These are phyloP conservation scores for Ophion obscuratus DNA, from an alignment of 2,888 invertebrate genomes.

Conservation along the genomic window DNA sequence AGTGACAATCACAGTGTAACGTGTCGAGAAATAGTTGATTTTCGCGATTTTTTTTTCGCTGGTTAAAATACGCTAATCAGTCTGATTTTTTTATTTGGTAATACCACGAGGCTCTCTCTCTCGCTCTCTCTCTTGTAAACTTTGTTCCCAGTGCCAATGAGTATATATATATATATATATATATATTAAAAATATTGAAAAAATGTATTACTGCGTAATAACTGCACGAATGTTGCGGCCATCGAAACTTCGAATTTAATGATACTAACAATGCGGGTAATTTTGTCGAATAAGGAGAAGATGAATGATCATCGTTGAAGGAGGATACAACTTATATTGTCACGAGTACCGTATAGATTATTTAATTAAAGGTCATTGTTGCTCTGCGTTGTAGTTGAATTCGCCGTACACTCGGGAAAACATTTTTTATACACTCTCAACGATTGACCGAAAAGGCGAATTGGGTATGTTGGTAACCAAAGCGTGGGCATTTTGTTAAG, in stretches of 20 bases:
- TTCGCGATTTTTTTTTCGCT: no score
- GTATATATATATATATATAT: slow-evolving; percentile 31
- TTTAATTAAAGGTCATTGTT: background rate
- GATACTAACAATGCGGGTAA: slow-evolving; percentile 64
- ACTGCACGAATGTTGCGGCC: slow-evolving; percentile 52
- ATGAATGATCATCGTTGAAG: slow-evolving; percentile 4
- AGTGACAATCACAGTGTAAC: background rate
- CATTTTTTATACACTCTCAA: background rate
- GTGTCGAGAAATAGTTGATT: no score
- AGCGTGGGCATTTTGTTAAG: no score
- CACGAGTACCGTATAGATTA: slow-evolving; percentile 19
- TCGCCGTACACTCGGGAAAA: background rate
- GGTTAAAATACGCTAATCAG: no score
- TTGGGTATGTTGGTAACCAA: no score
- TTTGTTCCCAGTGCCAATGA: slow-evolving; percentile 66
- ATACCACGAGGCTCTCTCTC: background rate
- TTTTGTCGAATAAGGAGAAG: slow-evolving; percentile 41
- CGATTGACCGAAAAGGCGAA: no score
- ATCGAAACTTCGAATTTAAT: slow-evolving; percentile 65
- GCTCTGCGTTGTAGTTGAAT: background rate
- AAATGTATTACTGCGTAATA: slow-evolving; percentile 54
- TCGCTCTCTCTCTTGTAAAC: slow-evolving; percentile 38
- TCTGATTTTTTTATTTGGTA: background rate
- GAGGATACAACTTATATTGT: slow-evolving; percentile 28
- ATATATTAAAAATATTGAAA: slow-evolving; percentile 6